Evolutionary conservation across 2,888 invertebrate genomes (phyloP).

Genomic region (Athalia rosae): DNA sequence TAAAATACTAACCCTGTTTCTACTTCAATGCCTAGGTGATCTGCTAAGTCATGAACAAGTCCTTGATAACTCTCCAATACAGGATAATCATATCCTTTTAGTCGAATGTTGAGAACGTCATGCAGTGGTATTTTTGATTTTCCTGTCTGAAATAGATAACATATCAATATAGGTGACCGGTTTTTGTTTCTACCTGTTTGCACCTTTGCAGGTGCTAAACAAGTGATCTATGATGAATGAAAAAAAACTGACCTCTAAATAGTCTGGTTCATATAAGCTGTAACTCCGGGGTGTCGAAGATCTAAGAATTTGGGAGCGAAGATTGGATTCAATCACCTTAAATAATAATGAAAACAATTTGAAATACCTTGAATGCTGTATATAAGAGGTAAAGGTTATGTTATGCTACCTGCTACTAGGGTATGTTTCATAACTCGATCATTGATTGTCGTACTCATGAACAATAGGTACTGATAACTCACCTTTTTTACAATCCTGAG

Average conservation of each 20-base stretch:
- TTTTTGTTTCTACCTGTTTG: slow-evolving; percentile 14
- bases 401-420: neutral
- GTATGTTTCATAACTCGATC: neutral
- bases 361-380: neutral
- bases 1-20: slow-evolving; percentile 82
- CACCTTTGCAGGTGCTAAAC: neutral
- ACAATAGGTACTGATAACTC: neutral
- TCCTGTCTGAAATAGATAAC: slow-evolving; percentile 75
- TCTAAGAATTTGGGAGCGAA: neutral
- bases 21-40: slow-evolving; percentile 84
- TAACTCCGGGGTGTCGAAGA: slow-evolving; percentile 53
- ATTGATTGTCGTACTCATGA: neutral
- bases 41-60: slow-evolving; percentile 83
- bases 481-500: slow-evolving; percentile 36
- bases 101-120: slow-evolving; percentile 84
- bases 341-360: slow-evolving; percentile 12
- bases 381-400: neutral
- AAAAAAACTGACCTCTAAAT: slow-evolving; percentile 79
- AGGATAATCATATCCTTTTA: slow-evolving; percentile 89
- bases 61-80: slow-evolving; percentile 87
- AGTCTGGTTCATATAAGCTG: slow-evolving; percentile 81
- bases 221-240: slow-evolving; percentile 17
- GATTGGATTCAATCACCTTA: slow-evolving; percentile 43
- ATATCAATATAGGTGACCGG: neutral
- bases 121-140: slow-evolving; percentile 84